Base-by-base conservation (phyloP, 92 coral and sea anemone species). In the Siderastrea siderea region DNA sequence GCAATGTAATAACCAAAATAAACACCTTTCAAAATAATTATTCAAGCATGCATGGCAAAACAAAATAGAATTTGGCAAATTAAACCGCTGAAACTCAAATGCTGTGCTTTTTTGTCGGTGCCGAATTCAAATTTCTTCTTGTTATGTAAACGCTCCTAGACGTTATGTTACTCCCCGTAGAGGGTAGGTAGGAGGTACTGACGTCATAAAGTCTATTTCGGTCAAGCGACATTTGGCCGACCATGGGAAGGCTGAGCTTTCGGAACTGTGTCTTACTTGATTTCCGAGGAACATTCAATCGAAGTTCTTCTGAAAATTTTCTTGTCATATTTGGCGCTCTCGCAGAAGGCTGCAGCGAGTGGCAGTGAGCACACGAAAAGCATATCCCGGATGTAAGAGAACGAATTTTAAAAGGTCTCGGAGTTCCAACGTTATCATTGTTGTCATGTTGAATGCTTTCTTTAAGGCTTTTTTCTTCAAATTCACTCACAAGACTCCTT, bases 321-420 rank as follows among this genome's bases (percentile, higher is more conserved):
- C 72, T 49, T 13, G 15, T 8, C 8, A 50, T 19, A 49, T 73
- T 51, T 74, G 72, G 63, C 43, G 64, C 51, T 46, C 77, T 62
- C 5, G 47, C 19, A 6, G 80, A 74, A 48, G 80, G 81, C 7
- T 47, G 15, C 0, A 43, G 73, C 13, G 14, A 50, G 48, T 84
- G 81, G 19, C 71, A 48, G 70, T 59, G 76, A 48, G 64, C 49
- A 38, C 54, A 74, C 4, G 78, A 69, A 58, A 58, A 58, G 15
- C 87, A 73, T 48, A 84, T 74, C 62, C 87, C 87, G 44, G 80
- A 60, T 61, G 61, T 16, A 12, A 81, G 79, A 10, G 87, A 48
- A 47, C 87, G 87, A 55, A 84, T 73, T 6, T 51, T 61, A 50
- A 84, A 84, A 74, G 66, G 78, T 19, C 43, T 58, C 16, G 38